Evolutionary conservation across 2,888 invertebrate genomes (phyloP), one percentile per base, ranked within the genome.

Genomic region (Teleogryllus oceanicus): DNA sequence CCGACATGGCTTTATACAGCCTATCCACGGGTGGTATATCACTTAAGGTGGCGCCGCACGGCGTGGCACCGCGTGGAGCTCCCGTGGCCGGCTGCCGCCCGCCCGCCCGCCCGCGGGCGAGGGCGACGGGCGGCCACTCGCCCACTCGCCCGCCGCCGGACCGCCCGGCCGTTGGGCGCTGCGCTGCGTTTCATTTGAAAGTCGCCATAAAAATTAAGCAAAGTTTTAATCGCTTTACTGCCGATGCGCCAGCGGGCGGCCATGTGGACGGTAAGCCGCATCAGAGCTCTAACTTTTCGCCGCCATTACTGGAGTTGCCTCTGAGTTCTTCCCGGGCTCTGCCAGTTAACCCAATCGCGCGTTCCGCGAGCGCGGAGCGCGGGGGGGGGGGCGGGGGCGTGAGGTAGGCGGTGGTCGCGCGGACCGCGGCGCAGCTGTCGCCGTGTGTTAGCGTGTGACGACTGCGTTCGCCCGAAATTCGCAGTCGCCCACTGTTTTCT

Each of bases 271-370:
- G 37, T 37, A 37, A 37, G 37, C 37, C 37, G 37, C 37, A 5
- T 37, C 37, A 5, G 37, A 37, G n/a, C 62, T n/a, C n/a, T 62
- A 62, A 62, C 62, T 62, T 62, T 62, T 62, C n/a, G 62, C 16
- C 62, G 13, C 62, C 62, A 62, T 62, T 62, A 18, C 62, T 13
- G 5, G 62, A 62, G 62, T 62, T 62, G 16, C 62, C 11, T 13
- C 16, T 11, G 16, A 62, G 62, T 62, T 62, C 62, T 62, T 62
- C 16, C 62, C 37, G 37, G 37, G 8, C 37, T 37, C 37, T 4
- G 62, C 62, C 62, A n/a, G 62, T 62, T 62, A 62, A 62, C 62
- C 62, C 62, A 62, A 62, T 18, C 62, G 62, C 62, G 62, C 13
- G 62, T 4, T 13, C 10, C 1, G 13, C n/a, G 12, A 62, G 62